phyloP scores from a whole-genome alignment of 2,888 invertebrate genomes.

The Caenorhabditis panamensis region DNA sequence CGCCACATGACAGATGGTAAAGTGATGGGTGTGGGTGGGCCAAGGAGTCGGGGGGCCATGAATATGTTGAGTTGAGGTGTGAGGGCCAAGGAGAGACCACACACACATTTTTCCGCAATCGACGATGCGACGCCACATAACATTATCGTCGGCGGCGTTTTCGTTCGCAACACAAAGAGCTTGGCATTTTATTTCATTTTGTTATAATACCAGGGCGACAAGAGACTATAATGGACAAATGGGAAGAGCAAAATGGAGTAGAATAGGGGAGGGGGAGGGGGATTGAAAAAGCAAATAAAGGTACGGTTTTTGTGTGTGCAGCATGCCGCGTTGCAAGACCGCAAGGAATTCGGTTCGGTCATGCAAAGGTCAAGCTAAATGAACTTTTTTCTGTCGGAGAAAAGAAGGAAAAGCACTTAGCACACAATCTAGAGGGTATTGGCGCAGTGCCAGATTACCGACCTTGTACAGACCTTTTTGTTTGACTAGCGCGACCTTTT shows the following conservation, averaged over 20 bases:
- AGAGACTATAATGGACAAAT: not conserved
- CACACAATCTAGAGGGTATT: no score
- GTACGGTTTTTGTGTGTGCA: conserved; percentile 17
- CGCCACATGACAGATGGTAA: conserved; percentile 51
- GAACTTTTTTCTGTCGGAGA: not conserved
- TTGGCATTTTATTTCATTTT: not conserved
- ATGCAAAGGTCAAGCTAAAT: conserved; percentile 14
- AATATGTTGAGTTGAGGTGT: conserved; percentile 25
- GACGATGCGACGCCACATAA: conserved; percentile 30
- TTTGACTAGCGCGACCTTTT: no score
- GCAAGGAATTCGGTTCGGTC: not conserved
- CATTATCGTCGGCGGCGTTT: conserved; percentile 2
- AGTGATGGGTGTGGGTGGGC: no score
- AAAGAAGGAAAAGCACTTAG: no score
- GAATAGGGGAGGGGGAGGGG: not conserved
- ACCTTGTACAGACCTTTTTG: no score
- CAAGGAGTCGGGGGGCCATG: conserved; percentile 16
- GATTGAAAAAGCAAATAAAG: conserved; percentile 45
- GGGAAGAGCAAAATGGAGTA: not conserved
- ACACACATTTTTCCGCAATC: conserved; percentile 13
- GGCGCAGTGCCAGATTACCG: not conserved
- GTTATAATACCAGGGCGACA: not conserved
- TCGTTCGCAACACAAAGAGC: conserved; percentile 32
- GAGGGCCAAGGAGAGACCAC: not conserved
- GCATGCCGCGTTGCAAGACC: conserved; percentile 4